Evolutionary conservation across 2,797 vertebrate genomes (phyloP).

Genomic region (Alfaro cultratus): DNA sequence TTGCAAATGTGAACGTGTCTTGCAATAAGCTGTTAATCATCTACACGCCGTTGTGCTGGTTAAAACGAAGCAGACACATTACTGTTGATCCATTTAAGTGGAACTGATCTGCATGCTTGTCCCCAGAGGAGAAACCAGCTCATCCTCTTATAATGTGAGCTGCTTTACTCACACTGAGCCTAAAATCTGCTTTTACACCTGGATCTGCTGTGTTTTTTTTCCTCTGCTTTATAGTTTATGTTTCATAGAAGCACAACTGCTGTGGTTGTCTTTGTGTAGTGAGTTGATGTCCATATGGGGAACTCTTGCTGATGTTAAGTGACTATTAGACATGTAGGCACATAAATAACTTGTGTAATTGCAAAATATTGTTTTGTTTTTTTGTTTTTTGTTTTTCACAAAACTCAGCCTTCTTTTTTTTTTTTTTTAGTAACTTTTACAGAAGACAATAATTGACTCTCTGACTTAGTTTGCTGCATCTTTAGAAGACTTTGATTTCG

Average conservation of each 20-base stretch:
- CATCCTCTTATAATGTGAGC: slow-evolving; percentile 24
- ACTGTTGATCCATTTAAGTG: slow-evolving; percentile 59
- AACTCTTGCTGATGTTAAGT: background rate
- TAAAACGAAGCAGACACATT: slow-evolving; percentile 37
- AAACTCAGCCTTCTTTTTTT: background rate
- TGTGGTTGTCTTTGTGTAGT: background rate
- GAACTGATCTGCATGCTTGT: slow-evolving; percentile 42
- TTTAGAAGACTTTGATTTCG: background rate
- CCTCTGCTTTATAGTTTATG: background rate
- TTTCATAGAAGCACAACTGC: background rate
- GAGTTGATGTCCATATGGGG: background rate
- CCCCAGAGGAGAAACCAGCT: slow-evolving; percentile 17
- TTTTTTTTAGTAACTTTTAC: background rate
- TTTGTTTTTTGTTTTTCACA: too few relatives aligned
- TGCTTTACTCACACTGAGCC: slow-evolving; percentile 8
- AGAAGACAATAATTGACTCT: background rate
- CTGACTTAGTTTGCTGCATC: background rate
- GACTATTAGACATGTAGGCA: background rate
- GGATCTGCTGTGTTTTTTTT: background rate
- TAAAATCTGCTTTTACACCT: background rate
- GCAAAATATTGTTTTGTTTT: too few relatives aligned
- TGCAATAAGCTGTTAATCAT: slow-evolving; percentile 9
- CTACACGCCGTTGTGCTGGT: slow-evolving; percentile 15
- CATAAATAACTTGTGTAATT: background rate
- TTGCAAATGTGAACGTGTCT: background rate